These are phyloP conservation scores for Anolis carolinensis DNA, from an alignment of 2,113 vertebrate species.

Conservation along the genomic window DNA sequence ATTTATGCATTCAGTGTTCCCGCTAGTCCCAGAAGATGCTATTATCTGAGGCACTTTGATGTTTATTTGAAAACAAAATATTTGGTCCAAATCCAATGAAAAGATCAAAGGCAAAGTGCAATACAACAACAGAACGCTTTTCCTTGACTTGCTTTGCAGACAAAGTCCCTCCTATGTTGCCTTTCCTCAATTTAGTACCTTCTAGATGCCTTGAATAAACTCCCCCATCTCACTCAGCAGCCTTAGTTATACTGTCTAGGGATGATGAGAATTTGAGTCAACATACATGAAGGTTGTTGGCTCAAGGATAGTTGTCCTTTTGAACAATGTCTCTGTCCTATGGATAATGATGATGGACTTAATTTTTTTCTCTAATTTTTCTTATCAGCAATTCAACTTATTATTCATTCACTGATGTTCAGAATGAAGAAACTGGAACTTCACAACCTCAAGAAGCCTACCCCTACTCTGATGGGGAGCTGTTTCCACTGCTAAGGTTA, in stretches of 20 bases:
- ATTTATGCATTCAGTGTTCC: not conserved
- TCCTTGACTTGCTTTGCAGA: not conserved
- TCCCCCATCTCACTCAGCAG: not conserved
- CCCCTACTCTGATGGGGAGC: constrained; percentile 84
- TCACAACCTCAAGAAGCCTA: constrained; percentile 65
- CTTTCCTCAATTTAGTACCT: not conserved
- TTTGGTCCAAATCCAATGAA: not conserved
- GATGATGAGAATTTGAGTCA: not conserved
- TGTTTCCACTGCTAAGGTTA: constrained; percentile 73
- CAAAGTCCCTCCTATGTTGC: not conserved
- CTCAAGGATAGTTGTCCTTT: not conserved
- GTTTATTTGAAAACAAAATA: not conserved
- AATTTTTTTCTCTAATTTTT: not conserved
- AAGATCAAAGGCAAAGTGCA: not conserved
- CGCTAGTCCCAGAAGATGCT: not conserved
- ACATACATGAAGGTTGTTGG: not conserved
- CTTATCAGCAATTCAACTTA: constrained; percentile 74
- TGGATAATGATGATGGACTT: not conserved
- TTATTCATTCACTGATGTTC: constrained; percentile 76
- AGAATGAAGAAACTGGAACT: constrained; percentile 35
- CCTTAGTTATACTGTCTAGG: too few species aligned
- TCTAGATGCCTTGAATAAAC: not conserved
- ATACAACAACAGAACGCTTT: not conserved
- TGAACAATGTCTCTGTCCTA: too few species aligned
- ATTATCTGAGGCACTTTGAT: not conserved